These are phyloP conservation scores for Megastigmus dorsalis DNA, from an alignment of 2,888 invertebrate genomes.

Conservation along the genomic window DNA sequence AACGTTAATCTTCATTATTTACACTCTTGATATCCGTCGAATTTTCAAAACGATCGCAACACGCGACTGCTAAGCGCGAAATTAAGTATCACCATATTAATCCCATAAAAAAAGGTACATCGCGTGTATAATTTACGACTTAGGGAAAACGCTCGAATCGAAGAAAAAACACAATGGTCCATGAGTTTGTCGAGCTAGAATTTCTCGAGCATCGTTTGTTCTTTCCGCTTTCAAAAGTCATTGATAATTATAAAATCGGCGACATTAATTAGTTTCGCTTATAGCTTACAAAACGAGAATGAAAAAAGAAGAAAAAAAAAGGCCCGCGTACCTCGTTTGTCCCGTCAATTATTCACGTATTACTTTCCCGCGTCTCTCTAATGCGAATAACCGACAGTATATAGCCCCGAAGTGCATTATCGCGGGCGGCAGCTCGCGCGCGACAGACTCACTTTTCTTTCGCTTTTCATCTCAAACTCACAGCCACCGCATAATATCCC, in stretches of 20 bases:
- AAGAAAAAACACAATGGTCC: too few relatives aligned
- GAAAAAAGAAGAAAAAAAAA: constrained; percentile 11
- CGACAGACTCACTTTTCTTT: neutral
- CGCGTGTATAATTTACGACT: too few relatives aligned
- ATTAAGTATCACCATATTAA: too few relatives aligned
- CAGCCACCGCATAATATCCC: neutral
- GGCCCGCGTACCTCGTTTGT: constrained; percentile 27
- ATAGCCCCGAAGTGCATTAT: constrained; percentile 32
- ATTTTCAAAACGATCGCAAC: too few relatives aligned
- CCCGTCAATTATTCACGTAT: constrained; percentile 45
- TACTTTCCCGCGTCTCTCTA: neutral
- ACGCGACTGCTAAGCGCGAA: neutral
- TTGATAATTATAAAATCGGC: constrained; percentile 23
- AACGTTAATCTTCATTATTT: too few relatives aligned
- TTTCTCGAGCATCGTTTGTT: constrained; percentile 8
- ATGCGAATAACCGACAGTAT: constrained; percentile 27
- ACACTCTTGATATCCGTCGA: too few relatives aligned
- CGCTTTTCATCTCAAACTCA: neutral
- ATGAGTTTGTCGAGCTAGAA: neutral
- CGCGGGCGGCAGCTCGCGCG: too few relatives aligned
- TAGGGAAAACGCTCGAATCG: too few relatives aligned
- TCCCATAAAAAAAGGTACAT: too few relatives aligned
- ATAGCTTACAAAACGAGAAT: neutral
- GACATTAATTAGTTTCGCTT: constrained; percentile 40
- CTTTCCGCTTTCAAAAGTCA: neutral